Evolutionary conservation across 2,888 invertebrate species (phyloP), one percentile per base, ranked within the genome.

Genomic region (Drosophila formosana): DNA sequence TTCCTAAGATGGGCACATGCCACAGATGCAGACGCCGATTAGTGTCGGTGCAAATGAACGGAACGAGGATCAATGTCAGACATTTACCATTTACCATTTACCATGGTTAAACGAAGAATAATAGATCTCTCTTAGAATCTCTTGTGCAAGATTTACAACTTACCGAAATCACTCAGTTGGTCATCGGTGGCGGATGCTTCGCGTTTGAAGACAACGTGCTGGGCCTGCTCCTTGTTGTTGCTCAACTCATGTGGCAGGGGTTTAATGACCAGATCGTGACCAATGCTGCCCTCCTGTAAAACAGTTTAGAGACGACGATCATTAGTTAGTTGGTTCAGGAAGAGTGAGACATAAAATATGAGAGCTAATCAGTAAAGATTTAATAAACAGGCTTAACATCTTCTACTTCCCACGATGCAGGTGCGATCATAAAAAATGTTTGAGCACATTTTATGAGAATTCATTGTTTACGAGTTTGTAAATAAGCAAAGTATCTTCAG

Each of bases 271-370:
- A 97, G 93, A 88, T 97, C 96, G 92, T 96, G 95, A 74, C 98
- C 98, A 79, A 98, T 97, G 83, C 97, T 97, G 81, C 98, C 98
- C 93, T 98, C 97, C 98, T 98, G 94, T 5, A 91, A 91, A 57
- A 43, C 7, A 68, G 67, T 64, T 11, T 1, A 18, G 45, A 45
- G 13, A 39, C 13, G 7, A 13, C 4, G 6, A 13, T n/a, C 9
- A 41, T 41, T 41, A 41, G 39, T 23, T 7, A 18, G 32, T 26
- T 45, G 37, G 49, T 52, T 28, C 30, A 13, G 32, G 18, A 23
- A 50, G 47, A 11, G 0, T 11, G 13, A 50, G 28, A 53, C 11
- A 2, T 52, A 52, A 62, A 37, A 49, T 18, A 52, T 57, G 43
- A 32, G 1, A 53, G 8, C 47, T 11, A 53, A 50, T 46, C 13